phyloP scores from a whole-genome alignment of 2,888 invertebrate species.

The Mythimna ferrago region DNA sequence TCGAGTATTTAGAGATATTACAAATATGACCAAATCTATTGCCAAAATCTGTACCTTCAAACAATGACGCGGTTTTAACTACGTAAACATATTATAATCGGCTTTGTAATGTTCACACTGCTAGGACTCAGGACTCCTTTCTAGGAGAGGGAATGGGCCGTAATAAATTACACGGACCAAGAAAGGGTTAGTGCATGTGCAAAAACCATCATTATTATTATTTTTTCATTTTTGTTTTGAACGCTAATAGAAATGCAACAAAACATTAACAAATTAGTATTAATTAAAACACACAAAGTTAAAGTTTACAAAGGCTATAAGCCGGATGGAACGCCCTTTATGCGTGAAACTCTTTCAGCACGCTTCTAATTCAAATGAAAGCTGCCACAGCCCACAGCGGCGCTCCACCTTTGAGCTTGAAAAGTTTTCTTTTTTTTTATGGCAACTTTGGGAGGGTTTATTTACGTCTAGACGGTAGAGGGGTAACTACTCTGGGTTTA shows the following conservation, averaged over 20 bases:
- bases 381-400: slow-evolving; percentile 16
- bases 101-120: too few relatives aligned
- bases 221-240: background rate
- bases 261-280: slow-evolving; percentile 12
- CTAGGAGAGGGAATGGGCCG: too few relatives aligned
- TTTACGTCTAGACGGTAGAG: slow-evolving; percentile 49
- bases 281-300: slow-evolving; percentile 30
- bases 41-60: too few relatives aligned
- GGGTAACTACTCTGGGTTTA: background rate
- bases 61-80: too few relatives aligned
- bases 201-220: background rate
- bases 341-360: slow-evolving; percentile 64
- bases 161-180: too few relatives aligned
- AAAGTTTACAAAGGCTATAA: slow-evolving; percentile 23
- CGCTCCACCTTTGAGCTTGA: slow-evolving; percentile 27
- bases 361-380: slow-evolving; percentile 42
- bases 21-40: too few relatives aligned
- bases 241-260: background rate
- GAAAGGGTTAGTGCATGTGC: too few relatives aligned
- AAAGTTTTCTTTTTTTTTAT: slow-evolving; percentile 40
- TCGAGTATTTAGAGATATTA: background rate
- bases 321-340: slow-evolving; percentile 56
- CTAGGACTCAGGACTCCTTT: too few relatives aligned
- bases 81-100: too few relatives aligned
- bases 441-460: slow-evolving; percentile 17